Percentiles rank a stretch among this genome's conserved stretches.
phyloP scores from a whole-genome alignment of 2,113 vertebrate species.

The Raja brachyura region DNA sequence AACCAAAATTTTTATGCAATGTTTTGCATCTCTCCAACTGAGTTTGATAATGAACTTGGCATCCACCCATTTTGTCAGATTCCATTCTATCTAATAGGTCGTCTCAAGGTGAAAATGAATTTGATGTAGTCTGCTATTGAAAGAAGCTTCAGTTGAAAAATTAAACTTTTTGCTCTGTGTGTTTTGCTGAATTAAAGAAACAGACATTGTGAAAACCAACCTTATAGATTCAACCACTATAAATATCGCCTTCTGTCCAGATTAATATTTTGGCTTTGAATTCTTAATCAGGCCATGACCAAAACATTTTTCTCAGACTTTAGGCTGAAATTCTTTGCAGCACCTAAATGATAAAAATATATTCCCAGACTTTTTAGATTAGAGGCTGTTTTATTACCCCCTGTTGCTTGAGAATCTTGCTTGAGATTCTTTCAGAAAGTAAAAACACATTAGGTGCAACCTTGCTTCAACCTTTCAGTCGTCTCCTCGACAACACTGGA shows the following conservation, averaged over 20 bases:
- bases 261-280: not conserved
- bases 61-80: not conserved
- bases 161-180: not conserved
- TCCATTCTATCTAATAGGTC: not conserved
- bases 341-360: not conserved
- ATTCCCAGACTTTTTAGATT: not conserved
- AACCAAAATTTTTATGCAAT: too few species aligned
- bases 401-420: not conserved
- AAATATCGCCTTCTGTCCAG: not conserved
- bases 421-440: not conserved
- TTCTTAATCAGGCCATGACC: not conserved
- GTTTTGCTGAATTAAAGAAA: not conserved
- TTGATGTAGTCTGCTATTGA: not conserved
- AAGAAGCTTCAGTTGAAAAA: not conserved
- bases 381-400: not conserved
- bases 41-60: not conserved
- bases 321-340: not conserved
- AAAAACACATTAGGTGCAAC: not conserved
- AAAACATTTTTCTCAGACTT: not conserved
- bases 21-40: slow-evolving; percentile 12
- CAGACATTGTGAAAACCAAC: not conserved
- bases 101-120: slow-evolving; percentile 18
- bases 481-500: not conserved
- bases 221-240: not conserved
- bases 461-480: not conserved